Evolutionary conservation across 2,797 vertebrate species (phyloP), one percentile per base, ranked within the genome.

Genomic region (Bryconaethiops microstoma): DNA sequence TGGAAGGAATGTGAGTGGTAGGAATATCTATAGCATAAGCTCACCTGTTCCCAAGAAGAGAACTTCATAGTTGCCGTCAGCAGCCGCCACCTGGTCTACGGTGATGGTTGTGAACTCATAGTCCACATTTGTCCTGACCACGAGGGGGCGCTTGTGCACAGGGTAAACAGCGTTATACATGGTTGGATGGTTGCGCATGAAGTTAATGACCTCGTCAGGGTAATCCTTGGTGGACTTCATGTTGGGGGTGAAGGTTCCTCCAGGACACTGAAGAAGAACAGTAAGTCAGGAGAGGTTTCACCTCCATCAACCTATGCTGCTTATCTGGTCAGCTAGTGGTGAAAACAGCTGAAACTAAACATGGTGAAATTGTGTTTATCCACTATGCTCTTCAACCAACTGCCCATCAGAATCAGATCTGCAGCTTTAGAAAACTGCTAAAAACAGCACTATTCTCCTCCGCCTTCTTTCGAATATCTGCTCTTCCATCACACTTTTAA

Each of bases 11-110:
- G 45, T 48, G 45, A 12, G 45, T 48, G 7, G 7, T 48, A 55
- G 50, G 50, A 4, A 12, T 52, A 14, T 52, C 50, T 52, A 52
- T 7, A 35, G 2, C 1, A 42, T n/a, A 21, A 13, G 86, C 94
- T 92, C 80, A 99, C 98, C 98, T 86, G 98, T 99, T 89, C 98
- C 98, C 88, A 99, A 92, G 93, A 99, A 99, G 88, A 99, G 97
- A 89, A 99, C 97, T 92, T 99, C 97, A 87, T 99, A 99, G 93
- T 96, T 97, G 87, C 98, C 98, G 0, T 99, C 98, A 0, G 98
- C 96, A 17, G 98, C 98, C 0, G 97, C 95, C 93, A 99, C 98
- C 92, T 99, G 98, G 93, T 99, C 98, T 84, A 99, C 97, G 0
- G 97, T 94, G 55, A 99, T 94, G 48, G 96, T 97, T 90, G 98